A percentile compares a stretch with the other conserved stretches of the same genome.
Evolutionary conservation across 2,797 vertebrate genomes (phyloP).

Genomic region (Xyrichtys novacula): DNA sequence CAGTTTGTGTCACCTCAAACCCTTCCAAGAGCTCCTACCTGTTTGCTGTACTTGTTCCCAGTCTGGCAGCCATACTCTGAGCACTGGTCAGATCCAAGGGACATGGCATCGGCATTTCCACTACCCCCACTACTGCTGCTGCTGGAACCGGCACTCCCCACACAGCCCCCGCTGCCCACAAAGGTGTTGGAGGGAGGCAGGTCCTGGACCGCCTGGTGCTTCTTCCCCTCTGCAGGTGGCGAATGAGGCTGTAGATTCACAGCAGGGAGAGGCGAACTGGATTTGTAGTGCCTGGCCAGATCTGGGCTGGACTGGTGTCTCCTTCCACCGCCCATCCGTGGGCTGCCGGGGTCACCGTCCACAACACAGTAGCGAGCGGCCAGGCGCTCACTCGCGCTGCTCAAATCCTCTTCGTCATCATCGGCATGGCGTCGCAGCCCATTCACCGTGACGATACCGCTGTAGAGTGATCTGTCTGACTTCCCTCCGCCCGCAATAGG

Average conservation of each 20-base stretch:
- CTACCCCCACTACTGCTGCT: constrained; percentile 82
- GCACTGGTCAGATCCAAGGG: constrained; percentile 97
- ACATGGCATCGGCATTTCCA: constrained; percentile 88
- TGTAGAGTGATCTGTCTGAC: constrained; percentile 94
- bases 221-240: constrained; percentile 94
- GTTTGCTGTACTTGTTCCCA: constrained; percentile 95
- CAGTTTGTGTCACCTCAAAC: background rate
- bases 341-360: constrained; percentile 89
- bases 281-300: constrained; percentile 97
- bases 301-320: constrained; percentile 96
- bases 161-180: constrained; percentile 93
- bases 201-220: constrained; percentile 97
- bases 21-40: constrained; percentile 85
- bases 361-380: constrained; percentile 83
- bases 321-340: constrained; percentile 89
- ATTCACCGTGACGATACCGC: constrained; percentile 95
- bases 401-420: constrained; percentile 90
- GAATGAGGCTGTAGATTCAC: constrained; percentile 97
- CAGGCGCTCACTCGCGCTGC: constrained; percentile 80
- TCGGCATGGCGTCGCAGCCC: constrained; percentile 90
- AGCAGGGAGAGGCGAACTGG: constrained; percentile 95
- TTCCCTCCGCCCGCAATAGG: constrained; percentile 89
- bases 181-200: constrained; percentile 98
- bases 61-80: constrained; percentile 98
- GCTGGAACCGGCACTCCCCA: constrained; percentile 81